These are phyloP conservation scores for Pteronotus mesoamericanus DNA, from an alignment of 2,797 vertebrate species.

Conservation along the genomic window DNA sequence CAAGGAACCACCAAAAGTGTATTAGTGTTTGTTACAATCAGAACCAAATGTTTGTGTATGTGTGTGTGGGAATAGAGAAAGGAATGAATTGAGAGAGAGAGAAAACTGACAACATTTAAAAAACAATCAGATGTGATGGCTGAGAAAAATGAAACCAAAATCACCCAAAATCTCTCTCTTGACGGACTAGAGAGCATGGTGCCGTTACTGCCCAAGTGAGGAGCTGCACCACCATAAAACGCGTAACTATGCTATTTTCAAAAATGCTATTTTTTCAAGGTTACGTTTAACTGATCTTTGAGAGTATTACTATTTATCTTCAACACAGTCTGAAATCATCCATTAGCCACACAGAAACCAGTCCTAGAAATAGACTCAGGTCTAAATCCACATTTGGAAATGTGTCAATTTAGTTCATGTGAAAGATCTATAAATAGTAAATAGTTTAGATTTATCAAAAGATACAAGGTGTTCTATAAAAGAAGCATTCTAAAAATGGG, in stretches of 20 bases:
- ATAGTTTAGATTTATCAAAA: conserved; percentile 19
- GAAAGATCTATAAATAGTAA: not conserved
- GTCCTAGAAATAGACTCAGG: not conserved
- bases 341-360: not conserved
- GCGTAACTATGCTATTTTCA: not conserved
- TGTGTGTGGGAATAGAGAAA: not conserved
- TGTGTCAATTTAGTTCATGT: not conserved
- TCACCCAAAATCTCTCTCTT: not conserved
- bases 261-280: not conserved
- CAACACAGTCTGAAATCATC: not conserved
- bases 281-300: not conserved
- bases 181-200: not conserved
- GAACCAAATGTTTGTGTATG: not conserved
- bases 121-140: not conserved
- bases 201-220: not conserved
- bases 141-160: not conserved
- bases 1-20: not conserved
- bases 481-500: not conserved
- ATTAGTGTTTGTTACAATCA: not conserved
- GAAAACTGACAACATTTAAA: not conserved
- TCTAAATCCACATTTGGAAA: not conserved
- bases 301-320: not conserved
- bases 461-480: not conserved
- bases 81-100: not conserved
- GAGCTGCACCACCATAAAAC: not conserved